phyloP scores from a whole-genome alignment of 2,888 invertebrate genomes.

The Sturmia bella region DNA sequence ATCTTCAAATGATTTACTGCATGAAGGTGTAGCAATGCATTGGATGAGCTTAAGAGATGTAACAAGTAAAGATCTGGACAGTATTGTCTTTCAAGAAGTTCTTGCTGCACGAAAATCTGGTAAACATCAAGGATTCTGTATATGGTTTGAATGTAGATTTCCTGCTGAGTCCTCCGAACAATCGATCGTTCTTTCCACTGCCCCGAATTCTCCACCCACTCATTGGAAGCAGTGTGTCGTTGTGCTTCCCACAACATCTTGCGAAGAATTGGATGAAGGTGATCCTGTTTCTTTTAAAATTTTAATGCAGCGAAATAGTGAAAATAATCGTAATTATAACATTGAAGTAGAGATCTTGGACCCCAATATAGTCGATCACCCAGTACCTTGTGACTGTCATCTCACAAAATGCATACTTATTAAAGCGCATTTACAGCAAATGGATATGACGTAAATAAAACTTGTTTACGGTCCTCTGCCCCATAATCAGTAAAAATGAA shows the following conservation, averaged over 20 bases:
- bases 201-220: slow-evolving; percentile 88
- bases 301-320: slow-evolving; percentile 82
- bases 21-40: slow-evolving; percentile 85
- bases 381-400: slow-evolving; percentile 89
- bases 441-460: slow-evolving; percentile 71
- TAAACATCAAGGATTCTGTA: slow-evolving; percentile 87
- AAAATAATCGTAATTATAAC: slow-evolving; percentile 83
- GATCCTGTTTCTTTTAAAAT: slow-evolving; percentile 88
- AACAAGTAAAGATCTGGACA: slow-evolving; percentile 84
- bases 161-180: slow-evolving; percentile 84
- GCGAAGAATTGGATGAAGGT: slow-evolving; percentile 81
- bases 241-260: slow-evolving; percentile 86
- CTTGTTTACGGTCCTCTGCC: too few species aligned
- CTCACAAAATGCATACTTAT: slow-evolving; percentile 90
- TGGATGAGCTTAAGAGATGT: slow-evolving; percentile 87
- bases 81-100: slow-evolving; percentile 85
- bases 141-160: slow-evolving; percentile 92
- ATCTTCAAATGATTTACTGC: slow-evolving; percentile 84
- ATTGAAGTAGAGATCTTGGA: slow-evolving; percentile 88
- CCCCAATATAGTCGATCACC: slow-evolving; percentile 87
- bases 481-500: too few species aligned
- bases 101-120: slow-evolving; percentile 83
- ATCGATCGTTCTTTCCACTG: slow-evolving; percentile 88
- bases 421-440: slow-evolving; percentile 81
- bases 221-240: slow-evolving; percentile 98